A percentile compares a stretch with the other conserved stretches of the same genome.
These are phyloP conservation scores for Protonemura montana DNA, from an alignment of 2,888 invertebrate species.

Conservation along the genomic window DNA sequence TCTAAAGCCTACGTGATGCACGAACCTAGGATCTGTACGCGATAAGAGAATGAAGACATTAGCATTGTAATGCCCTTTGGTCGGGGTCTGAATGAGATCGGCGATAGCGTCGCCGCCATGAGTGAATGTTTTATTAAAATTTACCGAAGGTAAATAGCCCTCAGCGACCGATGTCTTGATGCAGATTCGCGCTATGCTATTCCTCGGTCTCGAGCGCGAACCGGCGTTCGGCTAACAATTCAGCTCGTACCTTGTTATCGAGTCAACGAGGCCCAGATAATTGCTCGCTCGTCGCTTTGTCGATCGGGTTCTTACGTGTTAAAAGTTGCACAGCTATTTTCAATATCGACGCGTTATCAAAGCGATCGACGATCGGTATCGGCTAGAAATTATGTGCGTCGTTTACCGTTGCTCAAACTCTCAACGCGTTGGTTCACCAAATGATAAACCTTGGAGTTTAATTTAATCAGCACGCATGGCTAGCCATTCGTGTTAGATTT, in stretches of 20 bases:
- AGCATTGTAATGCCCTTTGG: neutral
- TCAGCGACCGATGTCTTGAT: neutral
- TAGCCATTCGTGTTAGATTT: constrained; percentile 14
- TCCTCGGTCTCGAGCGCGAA: neutral
- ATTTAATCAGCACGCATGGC: constrained; percentile 15
- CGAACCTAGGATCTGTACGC: neutral
- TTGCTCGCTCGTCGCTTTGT: too few relatives aligned
- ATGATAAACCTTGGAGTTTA: constrained; percentile 15
- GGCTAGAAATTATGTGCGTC: neutral
- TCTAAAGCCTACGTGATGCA: neutral
- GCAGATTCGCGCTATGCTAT: neutral
- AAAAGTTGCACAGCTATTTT: neutral
- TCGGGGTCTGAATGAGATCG: neutral
- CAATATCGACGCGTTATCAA: neutral
- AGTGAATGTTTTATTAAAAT: neutral
- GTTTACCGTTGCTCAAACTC: neutral
- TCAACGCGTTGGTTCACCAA: neutral
- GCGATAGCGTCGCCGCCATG: neutral
- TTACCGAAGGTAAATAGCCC: neutral
- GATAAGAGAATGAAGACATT: neutral
- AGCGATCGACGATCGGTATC: neutral
- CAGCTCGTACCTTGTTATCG: too few relatives aligned
- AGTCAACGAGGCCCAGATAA: too few relatives aligned
- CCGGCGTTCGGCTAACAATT: neutral
- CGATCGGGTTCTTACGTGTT: too few relatives aligned